These are phyloP conservation scores for Aleiodes alternator DNA, from an alignment of 2,888 invertebrate genomes.

Conservation along the genomic window DNA sequence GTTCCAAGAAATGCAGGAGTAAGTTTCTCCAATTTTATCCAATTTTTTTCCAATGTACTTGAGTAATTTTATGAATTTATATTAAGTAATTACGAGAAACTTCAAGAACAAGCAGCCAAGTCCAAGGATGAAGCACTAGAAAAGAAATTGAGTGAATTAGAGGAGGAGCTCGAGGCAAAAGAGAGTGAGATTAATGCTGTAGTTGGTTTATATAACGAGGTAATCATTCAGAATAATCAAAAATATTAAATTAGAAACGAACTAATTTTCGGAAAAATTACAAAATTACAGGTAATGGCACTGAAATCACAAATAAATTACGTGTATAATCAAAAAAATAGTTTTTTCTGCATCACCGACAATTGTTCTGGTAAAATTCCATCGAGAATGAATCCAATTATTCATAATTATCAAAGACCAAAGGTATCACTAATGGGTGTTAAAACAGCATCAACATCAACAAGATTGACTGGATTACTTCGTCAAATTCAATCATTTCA, in stretches of 20 bases:
- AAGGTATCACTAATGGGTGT: slow-evolving; percentile 4
- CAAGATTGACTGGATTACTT: slow-evolving; percentile 64
- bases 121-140: slow-evolving; percentile 58
- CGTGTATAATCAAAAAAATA: slow-evolving; percentile 63
- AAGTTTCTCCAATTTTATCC: slow-evolving; percentile 41
- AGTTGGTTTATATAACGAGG: slow-evolving; percentile 69
- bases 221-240: slow-evolving; percentile 48
- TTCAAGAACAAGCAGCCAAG: slow-evolving; percentile 61
- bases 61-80: slow-evolving; percentile 15
- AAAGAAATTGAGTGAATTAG: slow-evolving; percentile 63
- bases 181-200: slow-evolving; percentile 71
- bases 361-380: slow-evolving; percentile 50
- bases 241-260: neutral
- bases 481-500: slow-evolving; percentile 71
- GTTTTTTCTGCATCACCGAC: slow-evolving; percentile 67
- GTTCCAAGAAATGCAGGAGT: slow-evolving; percentile 67
- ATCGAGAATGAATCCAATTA: slow-evolving; percentile 20
- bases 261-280: neutral
- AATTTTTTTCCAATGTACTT: neutral
- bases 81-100: slow-evolving; percentile 66
- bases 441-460: slow-evolving; percentile 59
- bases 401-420: slow-evolving; percentile 1
- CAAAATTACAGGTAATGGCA: slow-evolving; percentile 61
- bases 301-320: slow-evolving; percentile 66
- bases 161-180: slow-evolving; percentile 65